Evolutionary conservation across 2,888 invertebrate genomes (phyloP), one percentile per base, ranked within the genome.

Genomic region (Synergus laeviventris): DNA sequence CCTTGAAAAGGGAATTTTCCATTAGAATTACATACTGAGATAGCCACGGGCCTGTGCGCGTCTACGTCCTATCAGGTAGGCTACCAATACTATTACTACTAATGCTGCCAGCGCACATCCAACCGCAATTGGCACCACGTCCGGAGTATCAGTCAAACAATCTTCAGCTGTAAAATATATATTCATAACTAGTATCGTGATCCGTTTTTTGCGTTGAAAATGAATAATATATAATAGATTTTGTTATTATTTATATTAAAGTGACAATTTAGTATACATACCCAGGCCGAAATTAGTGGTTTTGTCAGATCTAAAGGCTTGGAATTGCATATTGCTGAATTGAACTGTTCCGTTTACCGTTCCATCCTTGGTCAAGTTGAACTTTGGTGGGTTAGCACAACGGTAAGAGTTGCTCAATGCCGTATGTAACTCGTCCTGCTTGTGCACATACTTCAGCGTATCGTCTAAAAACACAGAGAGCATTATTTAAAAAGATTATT

Each of bases 111-210:
- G 93, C 74, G 97, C 97, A 90, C 97, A 97, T 18, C 99, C 99
- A 80, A 99, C 99, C 31, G 97, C 97, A 89, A 99, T 98, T 36
- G 99, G 99, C 77, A 99, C 98, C 81, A 97, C 94, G 92, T 99
- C 99, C 18, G 96, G 94, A 7, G 96, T 94, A 86, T 95, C 94
- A 54, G 93, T 92, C 77, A 94, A 92, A 91, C 97, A 97, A 87
- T 96, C 95, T 87, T 94, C 92, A 1, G 94, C 96, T 96, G 91
- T 1, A 92, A 81, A 79, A 78, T 74, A 80, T 78, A 77, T 24
- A 66, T 66, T 36, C 4, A 39, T n/a, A 49, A 18, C n/a, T 45
- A 62, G 61, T 1, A 16, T 21, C 14, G 60, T 21, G 31, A 49
- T 0, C 8, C 39, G 21, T 3, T n/a, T n/a, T n/a, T n/a, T 21